These are phyloP conservation scores for Formica aserva DNA, from an alignment of 2,888 invertebrate species.

Conservation along the genomic window DNA sequence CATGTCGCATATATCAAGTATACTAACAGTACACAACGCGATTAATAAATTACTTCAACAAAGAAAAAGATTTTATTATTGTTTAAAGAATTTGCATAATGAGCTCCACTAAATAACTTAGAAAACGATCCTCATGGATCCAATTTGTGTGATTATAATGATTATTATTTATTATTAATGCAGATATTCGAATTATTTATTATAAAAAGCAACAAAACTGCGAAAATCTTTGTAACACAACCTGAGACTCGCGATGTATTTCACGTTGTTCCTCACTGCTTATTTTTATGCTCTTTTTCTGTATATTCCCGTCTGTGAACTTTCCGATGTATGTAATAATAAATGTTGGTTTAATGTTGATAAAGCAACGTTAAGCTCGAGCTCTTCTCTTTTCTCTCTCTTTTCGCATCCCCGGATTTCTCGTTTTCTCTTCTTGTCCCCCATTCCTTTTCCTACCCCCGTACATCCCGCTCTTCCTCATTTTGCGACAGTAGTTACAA, in stretches of 20 bases:
- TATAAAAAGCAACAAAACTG: background rate
- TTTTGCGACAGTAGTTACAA: constrained; percentile 41
- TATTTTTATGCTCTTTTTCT: constrained; percentile 68
- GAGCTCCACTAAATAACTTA: background rate
- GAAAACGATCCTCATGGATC: background rate
- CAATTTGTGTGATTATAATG: background rate
- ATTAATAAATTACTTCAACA: constrained; percentile 34
- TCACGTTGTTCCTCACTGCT: constrained; percentile 48
- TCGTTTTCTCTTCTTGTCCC: constrained; percentile 48
- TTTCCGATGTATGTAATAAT: constrained; percentile 72
- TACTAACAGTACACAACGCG: constrained; percentile 7
- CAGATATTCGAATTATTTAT: background rate
- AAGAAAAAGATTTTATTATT: background rate
- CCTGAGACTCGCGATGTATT: constrained; percentile 17
- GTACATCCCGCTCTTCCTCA: constrained; percentile 18
- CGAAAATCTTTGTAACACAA: background rate
- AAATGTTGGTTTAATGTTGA: constrained; percentile 73
- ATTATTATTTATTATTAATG: background rate
- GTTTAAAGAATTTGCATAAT: background rate
- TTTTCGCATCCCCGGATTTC: constrained; percentile 5
- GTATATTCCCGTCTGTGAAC: constrained; percentile 52
- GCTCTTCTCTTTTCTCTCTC: background rate
- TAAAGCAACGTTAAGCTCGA: constrained; percentile 66
- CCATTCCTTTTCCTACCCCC: constrained; percentile 12
- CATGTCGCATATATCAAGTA: constrained; percentile 10